Evolutionary conservation across 2,888 invertebrate species (phyloP), one percentile per base, ranked within the genome.

Genomic region (Bugula neritina): DNA sequence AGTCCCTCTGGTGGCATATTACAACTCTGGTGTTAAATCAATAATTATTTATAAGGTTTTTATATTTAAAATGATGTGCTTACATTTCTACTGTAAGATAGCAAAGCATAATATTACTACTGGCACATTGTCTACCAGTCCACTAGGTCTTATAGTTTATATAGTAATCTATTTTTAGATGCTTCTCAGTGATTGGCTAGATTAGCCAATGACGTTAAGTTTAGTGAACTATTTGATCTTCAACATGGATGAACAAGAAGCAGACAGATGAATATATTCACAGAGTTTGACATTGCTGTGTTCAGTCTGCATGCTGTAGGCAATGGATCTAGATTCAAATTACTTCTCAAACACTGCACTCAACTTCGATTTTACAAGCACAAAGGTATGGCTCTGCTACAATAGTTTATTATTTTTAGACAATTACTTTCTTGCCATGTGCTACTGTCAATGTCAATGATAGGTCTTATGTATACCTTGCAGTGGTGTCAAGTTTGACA

Each of bases 111-210:
- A n/a, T n/a, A n/a, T n/a, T n/a, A n/a, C n/a, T 43, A 63, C 63
- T 63, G 31, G 63, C 5, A 29, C 27, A 13, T 63, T 25, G 27
- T 27, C 63, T 31, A 25, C n/a, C 31, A 31, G 63, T 34, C 27
- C 63, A 31, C 31, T 13, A 29, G 10, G 29, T 27, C 27, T 63
- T 63, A 57, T 57, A 57, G 3, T 25, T 57, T 57, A 63, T 63
- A 63, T 63, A 63, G 63, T 63, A 5, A 63, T 63, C 63, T 63
- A 63, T 63, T 63, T 63, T 29, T 63, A 63, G 63, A 25, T n/a
- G 3, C 21, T 17, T 21, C 31, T 13, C 43, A 31, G 10, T 34
- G 34, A 63, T 63, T 63, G 63, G 63, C 31, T 63, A 5, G 27
- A 13, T 25, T 27, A 31, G 10, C 3, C 27, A 31, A 63, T 63